Evolutionary conservation across 2,797 vertebrate genomes (phyloP).

Genomic region (Bradypodion ventrale): DNA sequence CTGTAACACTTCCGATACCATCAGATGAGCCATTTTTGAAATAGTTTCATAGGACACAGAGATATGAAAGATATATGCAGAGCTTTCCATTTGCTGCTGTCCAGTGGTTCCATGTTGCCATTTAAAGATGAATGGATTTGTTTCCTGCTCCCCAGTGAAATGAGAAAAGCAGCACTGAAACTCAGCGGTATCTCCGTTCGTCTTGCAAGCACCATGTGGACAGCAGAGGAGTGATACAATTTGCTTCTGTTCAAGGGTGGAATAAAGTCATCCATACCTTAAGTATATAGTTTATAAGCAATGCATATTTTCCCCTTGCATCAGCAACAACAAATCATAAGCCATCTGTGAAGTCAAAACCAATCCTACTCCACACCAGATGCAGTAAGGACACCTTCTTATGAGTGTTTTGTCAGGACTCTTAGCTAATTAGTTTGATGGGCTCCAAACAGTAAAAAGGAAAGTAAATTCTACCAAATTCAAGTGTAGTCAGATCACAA

Average conservation of each 20-base stretch:
- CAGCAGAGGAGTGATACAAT: neutral
- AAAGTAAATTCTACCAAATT: neutral
- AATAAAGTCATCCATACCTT: conserved; percentile 16
- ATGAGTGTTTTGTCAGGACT: neutral
- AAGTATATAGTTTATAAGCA: neutral
- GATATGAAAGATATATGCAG: conserved; percentile 35
- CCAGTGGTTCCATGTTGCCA: neutral
- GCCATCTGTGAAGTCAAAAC: neutral
- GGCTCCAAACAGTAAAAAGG: neutral
- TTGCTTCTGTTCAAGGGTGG: conserved; percentile 8
- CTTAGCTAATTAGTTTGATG: neutral
- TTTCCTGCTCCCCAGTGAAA: conserved; percentile 15
- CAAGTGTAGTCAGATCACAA: neutral
- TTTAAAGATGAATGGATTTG: conserved; percentile 30
- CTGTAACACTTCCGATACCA: conserved; percentile 24
- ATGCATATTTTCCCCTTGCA: neutral
- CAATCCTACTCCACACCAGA: neutral
- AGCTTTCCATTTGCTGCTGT: conserved; percentile 30
- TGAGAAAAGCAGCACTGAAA: conserved; percentile 13
- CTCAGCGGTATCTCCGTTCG: conserved; percentile 20
- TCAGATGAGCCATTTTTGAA: conserved; percentile 33
- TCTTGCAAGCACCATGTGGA: neutral
- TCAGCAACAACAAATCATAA: neutral
- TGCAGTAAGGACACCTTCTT: neutral
- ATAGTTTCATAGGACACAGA: conserved; percentile 38